A percentile compares a stretch with the other conserved stretches of the same genome.
phyloP scores from a whole-genome alignment of 2,113 vertebrate species.

The Indicator indicator region DNA sequence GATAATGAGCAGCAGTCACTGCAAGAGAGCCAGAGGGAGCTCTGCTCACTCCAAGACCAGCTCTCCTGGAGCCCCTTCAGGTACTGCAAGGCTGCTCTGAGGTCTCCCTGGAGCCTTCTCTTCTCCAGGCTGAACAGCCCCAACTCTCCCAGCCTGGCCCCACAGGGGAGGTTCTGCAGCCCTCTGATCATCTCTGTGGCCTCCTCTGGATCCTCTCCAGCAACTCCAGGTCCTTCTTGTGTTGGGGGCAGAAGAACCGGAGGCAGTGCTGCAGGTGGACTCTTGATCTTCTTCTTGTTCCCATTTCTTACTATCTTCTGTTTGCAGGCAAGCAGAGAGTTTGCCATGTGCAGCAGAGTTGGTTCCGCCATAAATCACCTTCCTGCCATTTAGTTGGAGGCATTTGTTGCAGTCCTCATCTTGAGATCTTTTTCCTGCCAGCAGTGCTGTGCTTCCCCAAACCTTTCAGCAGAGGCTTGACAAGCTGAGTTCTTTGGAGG shows the following conservation, averaged over 20 bases:
- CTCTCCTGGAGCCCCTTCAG: no score
- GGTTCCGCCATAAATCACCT: background rate
- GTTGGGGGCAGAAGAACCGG: no score
- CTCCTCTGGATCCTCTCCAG: no score
- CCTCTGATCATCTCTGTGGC: no score
- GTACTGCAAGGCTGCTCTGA: no score
- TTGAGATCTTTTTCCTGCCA: background rate
- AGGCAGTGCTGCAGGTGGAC: no score
- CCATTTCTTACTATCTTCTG: background rate
- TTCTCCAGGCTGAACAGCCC: no score
- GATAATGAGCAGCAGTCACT: background rate
- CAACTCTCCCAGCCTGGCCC: no score
- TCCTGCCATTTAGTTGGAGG: background rate
- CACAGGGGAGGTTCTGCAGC: no score
- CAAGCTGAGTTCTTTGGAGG: background rate
- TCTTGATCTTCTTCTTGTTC: background rate
- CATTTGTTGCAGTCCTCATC: background rate
- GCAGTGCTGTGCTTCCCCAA: background rate
- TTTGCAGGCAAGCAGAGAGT: background rate
- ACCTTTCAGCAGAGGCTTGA: background rate
- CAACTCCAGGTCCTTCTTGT: no score
- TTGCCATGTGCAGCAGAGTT: background rate
- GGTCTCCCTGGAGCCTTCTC: no score
- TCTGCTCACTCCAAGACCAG: background rate
- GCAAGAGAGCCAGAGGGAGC: background rate